A percentile compares a stretch with the other conserved stretches of the same genome.
phyloP scores from a whole-genome alignment of 2,113 vertebrate species.

The Heterochromis multidens region DNA sequence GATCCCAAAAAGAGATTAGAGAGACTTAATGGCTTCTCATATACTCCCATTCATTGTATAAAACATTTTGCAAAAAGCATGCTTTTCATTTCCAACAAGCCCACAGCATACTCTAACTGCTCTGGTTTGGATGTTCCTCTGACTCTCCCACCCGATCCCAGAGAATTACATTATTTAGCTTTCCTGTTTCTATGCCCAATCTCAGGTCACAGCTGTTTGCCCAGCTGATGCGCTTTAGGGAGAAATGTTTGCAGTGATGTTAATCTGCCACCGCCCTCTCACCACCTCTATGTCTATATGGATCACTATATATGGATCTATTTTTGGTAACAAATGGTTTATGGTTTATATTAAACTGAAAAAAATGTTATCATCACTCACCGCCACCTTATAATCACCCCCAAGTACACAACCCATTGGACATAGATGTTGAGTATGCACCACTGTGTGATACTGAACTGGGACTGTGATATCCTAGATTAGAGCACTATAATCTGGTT shows the following conservation, averaged over 20 bases:
- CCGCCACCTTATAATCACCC: not conserved
- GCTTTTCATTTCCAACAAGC: not conserved
- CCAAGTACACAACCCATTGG: not conserved
- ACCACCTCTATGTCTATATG: not conserved
- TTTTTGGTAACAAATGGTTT: not conserved
- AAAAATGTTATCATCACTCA: not conserved
- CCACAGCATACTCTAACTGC: not conserved
- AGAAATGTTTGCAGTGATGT: conserved; percentile 12
- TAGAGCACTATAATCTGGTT: conserved; percentile 66
- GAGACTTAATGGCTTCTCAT: not conserved
- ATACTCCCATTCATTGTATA: not conserved
- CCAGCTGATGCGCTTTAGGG: conserved; percentile 25
- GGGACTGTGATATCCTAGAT: conserved; percentile 71
- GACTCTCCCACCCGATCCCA: not conserved
- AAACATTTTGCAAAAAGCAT: not conserved
- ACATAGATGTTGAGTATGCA: conserved; percentile 2
- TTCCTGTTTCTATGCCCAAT: conserved; percentile 44
- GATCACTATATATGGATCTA: too few species aligned
- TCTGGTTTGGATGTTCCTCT: not conserved
- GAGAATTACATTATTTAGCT: conserved; percentile 10
- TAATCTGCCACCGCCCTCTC: not conserved
- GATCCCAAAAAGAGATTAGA: not conserved
- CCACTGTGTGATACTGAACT: conserved; percentile 37
- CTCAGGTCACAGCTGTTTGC: conserved; percentile 32
- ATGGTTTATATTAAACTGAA: not conserved